Conservation (phyloP, 2,797 vertebrate genomes). For the Ctenopoma kingsleyae region DNA sequence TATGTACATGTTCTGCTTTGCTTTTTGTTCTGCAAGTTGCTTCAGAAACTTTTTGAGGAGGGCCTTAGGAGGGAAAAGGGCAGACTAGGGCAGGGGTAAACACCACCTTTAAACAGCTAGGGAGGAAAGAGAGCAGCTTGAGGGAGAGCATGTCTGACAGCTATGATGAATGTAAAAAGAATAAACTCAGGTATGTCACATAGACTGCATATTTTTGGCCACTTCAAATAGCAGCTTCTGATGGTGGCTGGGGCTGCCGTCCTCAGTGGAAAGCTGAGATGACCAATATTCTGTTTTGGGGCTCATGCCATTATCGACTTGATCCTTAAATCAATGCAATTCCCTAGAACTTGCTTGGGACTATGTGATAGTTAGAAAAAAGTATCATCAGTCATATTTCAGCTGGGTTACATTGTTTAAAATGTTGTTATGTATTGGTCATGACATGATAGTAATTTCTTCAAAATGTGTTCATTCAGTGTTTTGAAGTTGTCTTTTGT, state of each 20-base stretch:
- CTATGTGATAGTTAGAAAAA: constrained; percentile 3
- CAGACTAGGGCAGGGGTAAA: constrained; percentile 72
- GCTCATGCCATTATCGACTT: constrained; percentile 65
- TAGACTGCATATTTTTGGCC: constrained; percentile 71
- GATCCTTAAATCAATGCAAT: constrained; percentile 67
- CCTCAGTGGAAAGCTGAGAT: constrained; percentile 65
- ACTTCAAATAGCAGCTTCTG: constrained; percentile 73
- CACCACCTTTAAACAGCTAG: constrained; percentile 66
- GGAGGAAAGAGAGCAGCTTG: constrained; percentile 64
- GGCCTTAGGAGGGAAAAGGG: constrained; percentile 62
- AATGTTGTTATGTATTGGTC: background rate
- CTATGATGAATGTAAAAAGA: constrained; percentile 81
- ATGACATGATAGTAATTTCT: background rate
- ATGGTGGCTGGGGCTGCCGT: constrained; percentile 52
- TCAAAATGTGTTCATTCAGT: background rate
- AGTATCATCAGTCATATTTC: constrained; percentile 15
- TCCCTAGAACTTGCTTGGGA: constrained; percentile 42
- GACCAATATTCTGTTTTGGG: constrained; percentile 82
- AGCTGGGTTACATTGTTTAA: background rate
- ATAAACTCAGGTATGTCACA: constrained; percentile 82
- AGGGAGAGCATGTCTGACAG: constrained; percentile 73
- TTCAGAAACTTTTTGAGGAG: constrained; percentile 34
- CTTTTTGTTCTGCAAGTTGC: constrained; percentile 37
- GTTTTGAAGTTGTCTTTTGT: constrained; percentile 11
- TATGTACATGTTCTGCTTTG: constrained; percentile 34